Percentiles rank a stretch among this genome's conserved stretches.
These are phyloP conservation scores for Heliornis fulica DNA, from an alignment of 2,113 vertebrate genomes.

Conservation along the genomic window DNA sequence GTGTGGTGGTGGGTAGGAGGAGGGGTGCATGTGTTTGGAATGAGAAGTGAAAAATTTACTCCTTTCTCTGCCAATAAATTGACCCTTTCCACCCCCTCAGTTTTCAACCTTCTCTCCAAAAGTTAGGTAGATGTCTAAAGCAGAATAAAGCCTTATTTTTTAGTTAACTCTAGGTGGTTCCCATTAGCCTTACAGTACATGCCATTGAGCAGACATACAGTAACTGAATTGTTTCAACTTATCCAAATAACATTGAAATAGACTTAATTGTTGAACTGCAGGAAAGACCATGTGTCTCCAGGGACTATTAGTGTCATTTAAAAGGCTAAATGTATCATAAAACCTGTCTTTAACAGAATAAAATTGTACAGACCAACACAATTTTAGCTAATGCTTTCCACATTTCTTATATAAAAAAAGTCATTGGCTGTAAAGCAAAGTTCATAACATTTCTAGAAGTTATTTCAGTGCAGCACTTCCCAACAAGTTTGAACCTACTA, in stretches of 20 bases:
- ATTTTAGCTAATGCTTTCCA: constrained; percentile 85
- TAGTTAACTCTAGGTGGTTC: constrained; percentile 58
- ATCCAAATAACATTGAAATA: constrained; percentile 80
- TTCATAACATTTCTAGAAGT: constrained; percentile 23
- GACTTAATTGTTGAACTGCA: constrained; percentile 82
- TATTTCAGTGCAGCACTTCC: constrained; percentile 11
- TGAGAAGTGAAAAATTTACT: constrained; percentile 35
- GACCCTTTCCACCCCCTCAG: neutral
- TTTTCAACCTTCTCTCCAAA: constrained; percentile 24
- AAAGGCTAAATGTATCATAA: constrained; percentile 85
- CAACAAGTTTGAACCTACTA: neutral
- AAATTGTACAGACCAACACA: constrained; percentile 83
- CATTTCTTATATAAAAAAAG: constrained; percentile 73
- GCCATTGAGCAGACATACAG: constrained; percentile 73
- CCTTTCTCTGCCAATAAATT: constrained; percentile 26
- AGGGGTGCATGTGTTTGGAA: constrained; percentile 37
- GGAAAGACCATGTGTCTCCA: constrained; percentile 76
- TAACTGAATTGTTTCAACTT: constrained; percentile 84
- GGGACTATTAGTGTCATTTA: constrained; percentile 87
- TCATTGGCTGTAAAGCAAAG: constrained; percentile 8
- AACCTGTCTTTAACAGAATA: constrained; percentile 82
- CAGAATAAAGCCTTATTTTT: constrained; percentile 66
- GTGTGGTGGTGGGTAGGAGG: constrained; percentile 29
- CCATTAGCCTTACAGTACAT: constrained; percentile 61
- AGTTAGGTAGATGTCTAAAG: constrained; percentile 56